Base-by-base conservation (phyloP, 2,888 invertebrate genomes). In the Tiliacea aurago region DNA sequence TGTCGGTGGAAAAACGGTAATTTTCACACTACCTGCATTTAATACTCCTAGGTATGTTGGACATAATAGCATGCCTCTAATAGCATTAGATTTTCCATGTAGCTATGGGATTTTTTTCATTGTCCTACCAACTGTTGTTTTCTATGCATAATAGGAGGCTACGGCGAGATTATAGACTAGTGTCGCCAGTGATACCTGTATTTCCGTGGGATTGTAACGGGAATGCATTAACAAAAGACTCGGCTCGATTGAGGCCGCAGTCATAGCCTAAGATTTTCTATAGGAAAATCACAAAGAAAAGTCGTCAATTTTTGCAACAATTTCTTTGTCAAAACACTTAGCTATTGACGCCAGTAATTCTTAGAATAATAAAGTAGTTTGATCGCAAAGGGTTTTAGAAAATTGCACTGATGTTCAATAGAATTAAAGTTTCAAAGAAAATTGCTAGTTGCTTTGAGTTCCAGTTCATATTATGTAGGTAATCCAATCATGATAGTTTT, bases 151-250 rank as follows among this genome's bases (percentile, higher is more conserved):
- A 95, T 95, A 89, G 89, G 83, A 76, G 89, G 87, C 87, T 88
- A 76, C 83, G 81, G 68, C 76, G 87, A 94, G 93, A 95, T 95
- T 95, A 95, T 90, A 94, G 94, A 90, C 90, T 84, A 74, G 84
- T 87, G 90, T 88, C 89, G 87, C 89, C 88, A 87, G 88, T 93
- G 92, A 94, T 93, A 93, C 91, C 90, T 86, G 92, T 91, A 81
- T 92, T 93, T 93, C 91, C 92, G 92, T 93, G 91, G 92, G 92
- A 93, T 89, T 88, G 86, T 90, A 93, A 93, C 93, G 92, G 94
- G 90, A 91, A 92, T 82, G 82, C 81, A 89, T 91, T 93, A 91
- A 95, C 94, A 95, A 94, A 94, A 93, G 93, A 86, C 86, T 85
- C 72, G 76, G 78, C 89, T 90, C 88, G 87, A 93, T 92, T 91